These are phyloP conservation scores for Zaprionus lineosus DNA, from an alignment of 2,888 invertebrate species.

Conservation along the genomic window DNA sequence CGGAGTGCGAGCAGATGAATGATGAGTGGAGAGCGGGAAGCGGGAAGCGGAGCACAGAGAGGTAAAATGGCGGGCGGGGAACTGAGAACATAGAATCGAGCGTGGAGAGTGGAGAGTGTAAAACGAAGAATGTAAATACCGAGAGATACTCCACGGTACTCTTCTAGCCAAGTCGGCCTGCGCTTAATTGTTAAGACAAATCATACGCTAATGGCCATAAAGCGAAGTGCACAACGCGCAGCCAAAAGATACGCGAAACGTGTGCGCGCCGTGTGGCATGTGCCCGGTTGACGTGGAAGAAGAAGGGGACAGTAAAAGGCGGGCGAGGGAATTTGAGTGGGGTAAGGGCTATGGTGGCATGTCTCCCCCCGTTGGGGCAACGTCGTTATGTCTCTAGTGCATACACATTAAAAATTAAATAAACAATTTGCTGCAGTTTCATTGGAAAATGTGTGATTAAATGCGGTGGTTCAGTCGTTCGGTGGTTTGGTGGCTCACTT, in stretches of 20 bases:
- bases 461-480: constrained; percentile 56
- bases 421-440: constrained; percentile 78
- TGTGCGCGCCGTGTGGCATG: constrained; percentile 20
- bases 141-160: too few relatives aligned
- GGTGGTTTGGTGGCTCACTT: constrained; percentile 1
- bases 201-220: constrained; percentile 78
- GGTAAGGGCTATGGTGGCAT: constrained; percentile 1
- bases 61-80: too few relatives aligned
- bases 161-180: constrained; percentile 31
- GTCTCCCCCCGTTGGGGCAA: background rate
- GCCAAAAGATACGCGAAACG: constrained; percentile 51
- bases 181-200: constrained; percentile 78
- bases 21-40: background rate
- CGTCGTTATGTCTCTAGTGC: constrained; percentile 22
- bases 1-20: background rate
- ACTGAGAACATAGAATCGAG: too few relatives aligned
- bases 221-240: constrained; percentile 56
- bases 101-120: background rate
- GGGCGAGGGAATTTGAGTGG: too few relatives aligned
- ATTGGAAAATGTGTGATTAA: constrained; percentile 78
- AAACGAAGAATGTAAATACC: too few relatives aligned
- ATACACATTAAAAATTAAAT: constrained; percentile 78
- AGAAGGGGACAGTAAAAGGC: too few relatives aligned
- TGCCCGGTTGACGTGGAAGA: too few relatives aligned
- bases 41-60: background rate